Conservation (phyloP, 2,888 invertebrate species). For the Stenurella melanura region DNA sequence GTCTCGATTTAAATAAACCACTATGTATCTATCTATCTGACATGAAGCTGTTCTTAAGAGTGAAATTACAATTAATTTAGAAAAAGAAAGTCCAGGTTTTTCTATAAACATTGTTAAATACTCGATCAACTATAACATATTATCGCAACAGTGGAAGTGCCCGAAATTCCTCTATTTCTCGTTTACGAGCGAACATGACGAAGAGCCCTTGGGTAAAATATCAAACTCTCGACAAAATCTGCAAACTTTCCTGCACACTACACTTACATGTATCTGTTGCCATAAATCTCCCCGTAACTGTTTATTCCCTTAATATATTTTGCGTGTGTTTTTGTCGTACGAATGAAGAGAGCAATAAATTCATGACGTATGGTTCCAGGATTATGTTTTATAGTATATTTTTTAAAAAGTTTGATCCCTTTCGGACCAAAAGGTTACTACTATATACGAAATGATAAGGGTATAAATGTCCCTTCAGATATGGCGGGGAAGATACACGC, state of each 20-base stretch:
- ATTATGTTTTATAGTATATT: constrained; percentile 64
- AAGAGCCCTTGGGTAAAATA: constrained; percentile 9
- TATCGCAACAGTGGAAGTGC: not conserved
- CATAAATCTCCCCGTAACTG: constrained; percentile 50
- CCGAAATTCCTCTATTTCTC: not conserved
- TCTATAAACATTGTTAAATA: not conserved
- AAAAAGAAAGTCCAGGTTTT: not conserved
- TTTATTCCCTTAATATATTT: constrained; percentile 51
- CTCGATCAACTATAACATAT: not conserved
- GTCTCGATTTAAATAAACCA: too few species aligned
- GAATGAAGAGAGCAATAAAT: constrained; percentile 57
- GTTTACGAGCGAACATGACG: constrained; percentile 1
- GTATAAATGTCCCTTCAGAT: constrained; percentile 63
- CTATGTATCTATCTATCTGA: too few species aligned
- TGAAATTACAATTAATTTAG: too few species aligned
- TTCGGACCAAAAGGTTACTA: constrained; percentile 58
- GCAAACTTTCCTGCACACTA: constrained; percentile 23
- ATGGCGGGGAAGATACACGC: constrained; percentile 58
- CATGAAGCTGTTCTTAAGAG: too few species aligned
- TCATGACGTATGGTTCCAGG: constrained; percentile 59
- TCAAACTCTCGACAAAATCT: constrained; percentile 30
- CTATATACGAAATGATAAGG: constrained; percentile 60
- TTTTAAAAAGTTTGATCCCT: constrained; percentile 61
- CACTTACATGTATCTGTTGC: constrained; percentile 42
- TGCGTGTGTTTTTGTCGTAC: constrained; percentile 53